These are phyloP conservation scores for Chrysolina americana DNA, from an alignment of 2,888 invertebrate species.

Conservation along the genomic window DNA sequence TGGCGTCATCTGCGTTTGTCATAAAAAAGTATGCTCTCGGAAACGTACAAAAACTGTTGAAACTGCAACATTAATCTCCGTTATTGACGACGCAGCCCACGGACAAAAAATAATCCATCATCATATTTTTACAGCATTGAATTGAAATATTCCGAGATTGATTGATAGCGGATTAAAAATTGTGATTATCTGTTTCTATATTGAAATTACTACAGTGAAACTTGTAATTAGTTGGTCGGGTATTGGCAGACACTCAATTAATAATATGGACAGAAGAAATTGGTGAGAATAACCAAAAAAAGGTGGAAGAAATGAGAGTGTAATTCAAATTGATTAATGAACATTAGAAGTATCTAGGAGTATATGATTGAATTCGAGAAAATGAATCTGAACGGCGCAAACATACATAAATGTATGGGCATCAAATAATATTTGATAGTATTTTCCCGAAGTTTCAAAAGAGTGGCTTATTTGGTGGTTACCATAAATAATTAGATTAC, in stretches of 20 bases:
- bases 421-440: no score
- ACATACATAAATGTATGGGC: no score
- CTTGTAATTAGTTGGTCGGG: not conserved
- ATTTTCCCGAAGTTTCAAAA: no score
- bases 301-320: no score
- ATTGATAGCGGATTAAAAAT: constrained; percentile 13
- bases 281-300: no score
- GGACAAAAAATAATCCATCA: constrained; percentile 14
- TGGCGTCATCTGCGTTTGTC: constrained; percentile 19
- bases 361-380: no score
- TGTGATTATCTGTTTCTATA: not conserved
- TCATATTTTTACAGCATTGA: constrained; percentile 4
- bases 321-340: no score
- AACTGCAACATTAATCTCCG: constrained; percentile 17
- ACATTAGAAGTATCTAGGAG: no score
- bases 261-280: not conserved
- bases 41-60: constrained; percentile 6
- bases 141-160: constrained; percentile 22
- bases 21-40: constrained; percentile 18
- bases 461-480: no score
- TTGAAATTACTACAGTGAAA: not conserved
- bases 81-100: constrained; percentile 4
- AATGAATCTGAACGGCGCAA: no score
- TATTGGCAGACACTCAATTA: not conserved
- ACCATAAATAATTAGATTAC: no score